Evolutionary conservation across 2,797 vertebrate species (phyloP).

Genomic region (Allobates femoralis): DNA sequence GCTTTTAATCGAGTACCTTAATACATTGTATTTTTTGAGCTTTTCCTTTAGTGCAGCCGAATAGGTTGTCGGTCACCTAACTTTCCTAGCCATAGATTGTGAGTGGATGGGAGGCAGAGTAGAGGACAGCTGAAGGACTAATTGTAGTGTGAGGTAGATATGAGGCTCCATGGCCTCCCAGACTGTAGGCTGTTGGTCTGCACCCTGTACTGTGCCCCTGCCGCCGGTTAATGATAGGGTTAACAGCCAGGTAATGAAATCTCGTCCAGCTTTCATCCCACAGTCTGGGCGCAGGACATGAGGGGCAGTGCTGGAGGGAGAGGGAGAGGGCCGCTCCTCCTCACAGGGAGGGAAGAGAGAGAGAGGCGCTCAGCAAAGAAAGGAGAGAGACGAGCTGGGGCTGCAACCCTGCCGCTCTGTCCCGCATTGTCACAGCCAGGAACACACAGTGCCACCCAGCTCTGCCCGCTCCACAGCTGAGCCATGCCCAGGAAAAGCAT

Average conservation of each 20-base stretch:
- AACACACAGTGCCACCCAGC: background rate
- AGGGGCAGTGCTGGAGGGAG: background rate
- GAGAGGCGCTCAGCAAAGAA: conserved; percentile 13
- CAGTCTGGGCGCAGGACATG: background rate
- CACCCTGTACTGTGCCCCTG: too few relatives aligned
- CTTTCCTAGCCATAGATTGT: background rate
- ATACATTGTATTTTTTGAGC: too few relatives aligned
- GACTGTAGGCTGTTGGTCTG: background rate
- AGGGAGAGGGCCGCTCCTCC: conserved; percentile 16
- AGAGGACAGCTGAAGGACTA: background rate
- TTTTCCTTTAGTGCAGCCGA: too few relatives aligned
- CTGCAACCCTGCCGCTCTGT: background rate
- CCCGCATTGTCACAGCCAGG: background rate
- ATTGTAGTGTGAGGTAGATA: background rate
- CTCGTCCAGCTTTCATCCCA: background rate
- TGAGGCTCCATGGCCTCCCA: too few relatives aligned
- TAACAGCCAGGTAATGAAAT: background rate
- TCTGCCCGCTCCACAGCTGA: conserved; percentile 40
- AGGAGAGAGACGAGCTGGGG: conserved; percentile 25
- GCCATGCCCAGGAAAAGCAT: conserved; percentile 79
- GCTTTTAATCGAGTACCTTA: too few relatives aligned
- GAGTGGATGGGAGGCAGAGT: background rate
- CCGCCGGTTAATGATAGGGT: background rate
- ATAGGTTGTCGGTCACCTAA: too few relatives aligned
- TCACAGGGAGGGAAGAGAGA: background rate